Percentiles rank a stretch among this genome's conserved stretches.
These are phyloP conservation scores for Lepidochrysops patricia DNA, from an alignment of 2,888 invertebrate species.

Conservation along the genomic window DNA sequence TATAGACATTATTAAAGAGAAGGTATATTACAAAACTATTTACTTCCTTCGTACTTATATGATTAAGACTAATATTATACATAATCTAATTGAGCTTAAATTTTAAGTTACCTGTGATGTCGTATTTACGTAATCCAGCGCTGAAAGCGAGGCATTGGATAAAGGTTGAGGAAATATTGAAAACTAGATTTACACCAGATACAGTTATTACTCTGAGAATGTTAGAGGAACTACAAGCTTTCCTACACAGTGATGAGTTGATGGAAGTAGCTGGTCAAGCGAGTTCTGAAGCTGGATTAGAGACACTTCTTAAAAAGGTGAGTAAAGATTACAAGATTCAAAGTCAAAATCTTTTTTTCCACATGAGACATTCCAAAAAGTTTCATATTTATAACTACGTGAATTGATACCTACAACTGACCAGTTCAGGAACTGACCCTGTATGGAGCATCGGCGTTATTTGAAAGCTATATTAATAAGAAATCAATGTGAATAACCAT, in stretches of 20 bases:
- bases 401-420: too few relatives aligned
- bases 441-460: too few relatives aligned
- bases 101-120: constrained; percentile 81
- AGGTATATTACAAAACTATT: constrained; percentile 57
- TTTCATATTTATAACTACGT: too few relatives aligned
- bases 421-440: too few relatives aligned
- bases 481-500: too few relatives aligned
- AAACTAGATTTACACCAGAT: constrained; percentile 82
- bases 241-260: constrained; percentile 81
- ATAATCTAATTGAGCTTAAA: not conserved
- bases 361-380: too few relatives aligned
- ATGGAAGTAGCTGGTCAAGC: constrained; percentile 92
- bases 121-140: constrained; percentile 86
- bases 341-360: too few relatives aligned
- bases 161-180: constrained; percentile 82
- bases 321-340: too few relatives aligned
- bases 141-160: constrained; percentile 89
- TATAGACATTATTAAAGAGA: constrained; percentile 86
- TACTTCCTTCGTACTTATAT: not conserved
- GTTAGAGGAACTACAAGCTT: constrained; percentile 83
- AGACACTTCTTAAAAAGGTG: constrained; percentile 84
- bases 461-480: too few relatives aligned
- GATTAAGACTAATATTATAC: not conserved
- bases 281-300: constrained; percentile 89
- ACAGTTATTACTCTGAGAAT: constrained; percentile 78